Percentiles rank a stretch among this genome's conserved stretches.
These are phyloP conservation scores for Lordiphosa collinella DNA, from an alignment of 1,140 invertebrate genomes.

Conservation along the genomic window DNA sequence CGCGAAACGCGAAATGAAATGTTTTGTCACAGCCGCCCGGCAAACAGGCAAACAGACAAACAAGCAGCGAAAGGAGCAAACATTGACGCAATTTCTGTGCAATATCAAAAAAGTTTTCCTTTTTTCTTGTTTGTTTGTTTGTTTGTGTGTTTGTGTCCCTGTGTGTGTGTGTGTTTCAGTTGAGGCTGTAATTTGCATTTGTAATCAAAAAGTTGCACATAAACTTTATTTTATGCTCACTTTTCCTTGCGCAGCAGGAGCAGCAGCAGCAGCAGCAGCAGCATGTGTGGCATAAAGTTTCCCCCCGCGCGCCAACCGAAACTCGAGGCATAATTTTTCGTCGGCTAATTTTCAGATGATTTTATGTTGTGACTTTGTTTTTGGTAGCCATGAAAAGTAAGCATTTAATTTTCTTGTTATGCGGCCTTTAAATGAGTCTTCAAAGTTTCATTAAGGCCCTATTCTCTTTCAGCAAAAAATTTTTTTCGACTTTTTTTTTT, in stretches of 20 bases:
- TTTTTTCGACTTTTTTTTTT: too few relatives aligned
- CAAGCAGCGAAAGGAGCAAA: conserved; percentile 54
- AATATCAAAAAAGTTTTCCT: conserved; percentile 59
- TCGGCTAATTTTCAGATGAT: conserved; percentile 33
- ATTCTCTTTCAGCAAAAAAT: too few relatives aligned
- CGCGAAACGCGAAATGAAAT: conserved; percentile 66
- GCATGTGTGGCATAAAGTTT: conserved; percentile 7
- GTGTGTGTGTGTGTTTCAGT: conserved; percentile 20
- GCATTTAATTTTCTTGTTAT: too few relatives aligned
- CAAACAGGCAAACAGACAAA: conserved; percentile 23
- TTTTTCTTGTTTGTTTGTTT: not conserved
- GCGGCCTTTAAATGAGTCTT: too few relatives aligned
- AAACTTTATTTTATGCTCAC: conserved; percentile 75
- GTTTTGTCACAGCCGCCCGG: conserved; percentile 60
- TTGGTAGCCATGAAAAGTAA: too few relatives aligned
- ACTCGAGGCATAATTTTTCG: conserved; percentile 42
- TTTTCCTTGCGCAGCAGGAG: conserved; percentile 34
- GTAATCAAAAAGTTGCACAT: conserved; percentile 77
- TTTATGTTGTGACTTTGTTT: not conserved
- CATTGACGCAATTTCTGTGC: conserved; percentile 65
- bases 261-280: not conserved
- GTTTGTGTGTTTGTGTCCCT: conserved; percentile 10
- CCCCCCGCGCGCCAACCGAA: not conserved
- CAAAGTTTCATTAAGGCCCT: too few relatives aligned
- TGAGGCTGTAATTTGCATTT: conserved; percentile 73